Percentiles rank a stretch among this genome's conserved stretches.
These are phyloP conservation scores for Buathra laborator DNA, from an alignment of 2,888 invertebrate genomes.

Conservation along the genomic window DNA sequence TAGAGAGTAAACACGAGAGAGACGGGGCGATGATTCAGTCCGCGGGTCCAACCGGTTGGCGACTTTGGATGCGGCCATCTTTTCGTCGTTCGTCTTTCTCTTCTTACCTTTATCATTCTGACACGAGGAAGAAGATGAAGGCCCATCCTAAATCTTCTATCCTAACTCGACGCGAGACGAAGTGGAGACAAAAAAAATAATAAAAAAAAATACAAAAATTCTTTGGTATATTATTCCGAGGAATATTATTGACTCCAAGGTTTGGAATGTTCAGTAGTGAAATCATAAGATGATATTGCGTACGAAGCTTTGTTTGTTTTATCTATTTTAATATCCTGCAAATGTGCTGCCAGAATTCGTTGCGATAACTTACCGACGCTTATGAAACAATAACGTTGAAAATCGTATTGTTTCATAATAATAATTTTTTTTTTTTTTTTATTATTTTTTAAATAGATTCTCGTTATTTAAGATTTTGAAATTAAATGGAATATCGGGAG, in stretches of 20 bases:
- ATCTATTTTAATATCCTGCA: not conserved
- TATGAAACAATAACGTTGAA: not conserved
- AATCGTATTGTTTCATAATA: not conserved
- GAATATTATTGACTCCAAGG: not conserved
- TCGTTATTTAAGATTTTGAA: not conserved
- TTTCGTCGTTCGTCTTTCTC: slow-evolving; percentile 79
- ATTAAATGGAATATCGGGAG: not conserved
- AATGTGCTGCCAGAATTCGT: not conserved
- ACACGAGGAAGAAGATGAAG: slow-evolving; percentile 34
- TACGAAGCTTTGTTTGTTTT: not conserved
- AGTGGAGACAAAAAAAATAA: not conserved
- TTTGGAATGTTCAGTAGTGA: not conserved
- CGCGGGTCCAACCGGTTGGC: slow-evolving; percentile 82
- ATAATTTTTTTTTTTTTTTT: too few species aligned
- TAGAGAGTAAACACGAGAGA: slow-evolving; percentile 78
- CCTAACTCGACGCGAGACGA: not conserved
- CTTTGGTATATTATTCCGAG: not conserved
- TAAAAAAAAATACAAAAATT: not conserved
- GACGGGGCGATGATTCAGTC: slow-evolving; percentile 47
- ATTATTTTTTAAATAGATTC: too few species aligned
- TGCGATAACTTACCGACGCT: not conserved
- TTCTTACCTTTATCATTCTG: slow-evolving; percentile 74
- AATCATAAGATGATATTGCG: not conserved
- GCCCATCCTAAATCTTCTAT: not conserved
- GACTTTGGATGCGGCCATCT: slow-evolving; percentile 83